These are phyloP conservation scores for Prenolepis imparis DNA, from an alignment of 2,888 invertebrate genomes.

Conservation along the genomic window DNA sequence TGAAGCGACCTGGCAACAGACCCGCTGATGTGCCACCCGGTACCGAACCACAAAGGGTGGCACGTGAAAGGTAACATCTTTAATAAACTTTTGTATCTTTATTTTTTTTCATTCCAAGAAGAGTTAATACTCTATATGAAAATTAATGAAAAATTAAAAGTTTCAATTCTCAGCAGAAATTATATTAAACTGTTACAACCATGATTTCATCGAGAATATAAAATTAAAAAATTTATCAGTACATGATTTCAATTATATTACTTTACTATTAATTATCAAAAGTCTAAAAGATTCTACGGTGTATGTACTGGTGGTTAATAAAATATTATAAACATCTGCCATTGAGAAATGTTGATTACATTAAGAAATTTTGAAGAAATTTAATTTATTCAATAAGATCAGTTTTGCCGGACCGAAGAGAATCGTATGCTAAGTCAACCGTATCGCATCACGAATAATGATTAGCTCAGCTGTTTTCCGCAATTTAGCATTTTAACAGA, in stretches of 20 bases:
- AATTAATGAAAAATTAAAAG: background rate
- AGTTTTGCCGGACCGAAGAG: background rate
- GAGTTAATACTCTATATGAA: background rate
- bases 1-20: conserved; percentile 87
- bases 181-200: background rate
- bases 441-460: conserved; percentile 49
- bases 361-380: background rate
- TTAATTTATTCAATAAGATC: background rate
- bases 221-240: background rate
- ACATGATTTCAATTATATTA: background rate
- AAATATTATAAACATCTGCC: background rate
- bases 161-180: background rate
- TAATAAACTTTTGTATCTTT: background rate
- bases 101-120: background rate
- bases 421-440: background rate
- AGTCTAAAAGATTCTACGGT: background rate
- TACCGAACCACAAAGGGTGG: conserved; percentile 92
- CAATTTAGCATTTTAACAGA: conserved; percentile 41
- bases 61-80: conserved; percentile 90
- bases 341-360: background rate
- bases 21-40: conserved; percentile 89
- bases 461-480: conserved; percentile 53
- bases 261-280: background rate
- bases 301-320: background rate
- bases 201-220: too few species aligned